Evolutionary conservation across 1,140 invertebrate species (phyloP).

Genomic region (Luehdorfia chinensis): DNA sequence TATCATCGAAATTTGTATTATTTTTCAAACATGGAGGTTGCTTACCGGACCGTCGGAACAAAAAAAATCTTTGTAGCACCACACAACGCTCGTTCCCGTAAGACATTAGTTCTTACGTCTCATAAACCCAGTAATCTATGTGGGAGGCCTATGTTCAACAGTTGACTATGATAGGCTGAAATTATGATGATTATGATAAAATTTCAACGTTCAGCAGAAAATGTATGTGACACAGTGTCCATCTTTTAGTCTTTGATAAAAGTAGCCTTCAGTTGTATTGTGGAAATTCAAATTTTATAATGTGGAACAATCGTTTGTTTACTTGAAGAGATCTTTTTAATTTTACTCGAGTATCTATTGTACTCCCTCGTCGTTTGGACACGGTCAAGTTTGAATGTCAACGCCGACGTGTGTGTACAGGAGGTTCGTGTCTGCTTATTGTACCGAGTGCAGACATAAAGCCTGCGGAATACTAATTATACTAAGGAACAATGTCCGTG

Average conservation of each 20-base stretch:
- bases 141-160: no score
- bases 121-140: no score
- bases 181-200: no score
- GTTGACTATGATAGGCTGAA: no score
- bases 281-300: constrained; percentile 38
- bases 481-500: constrained; percentile 33
- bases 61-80: no score
- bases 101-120: no score
- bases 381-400: constrained; percentile 68
- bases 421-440: constrained; percentile 31
- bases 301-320: constrained; percentile 29
- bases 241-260: constrained; percentile 36
- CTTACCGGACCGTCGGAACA: no score
- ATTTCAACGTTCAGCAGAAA: no score
- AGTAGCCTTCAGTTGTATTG: constrained; percentile 37
- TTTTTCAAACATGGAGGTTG: no score
- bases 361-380: constrained; percentile 37
- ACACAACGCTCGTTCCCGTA: no score
- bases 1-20: no score
- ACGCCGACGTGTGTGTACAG: constrained; percentile 32
- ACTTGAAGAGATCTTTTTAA: constrained; percentile 35
- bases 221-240: no score
- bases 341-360: constrained; percentile 47
- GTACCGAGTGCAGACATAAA: constrained; percentile 30
- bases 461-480: constrained; percentile 49